phyloP scores from a whole-genome alignment of 2,888 invertebrate genomes.

The Penaeus monodon region DNA sequence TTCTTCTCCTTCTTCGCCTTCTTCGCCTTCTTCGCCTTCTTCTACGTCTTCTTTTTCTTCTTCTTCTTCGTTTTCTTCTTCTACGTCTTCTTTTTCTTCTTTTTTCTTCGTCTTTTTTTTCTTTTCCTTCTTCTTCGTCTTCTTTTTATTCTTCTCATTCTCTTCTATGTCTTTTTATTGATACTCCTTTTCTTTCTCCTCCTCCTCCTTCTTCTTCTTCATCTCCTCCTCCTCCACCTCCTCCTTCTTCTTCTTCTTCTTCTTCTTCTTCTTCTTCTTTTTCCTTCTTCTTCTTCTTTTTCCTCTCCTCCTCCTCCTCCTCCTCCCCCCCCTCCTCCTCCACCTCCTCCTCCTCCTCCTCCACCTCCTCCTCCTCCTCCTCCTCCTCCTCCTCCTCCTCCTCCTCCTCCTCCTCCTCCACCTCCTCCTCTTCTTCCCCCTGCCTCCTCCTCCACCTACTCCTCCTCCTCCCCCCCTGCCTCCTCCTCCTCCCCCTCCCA shows the following conservation, averaged over 20 bases:
- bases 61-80: too few species aligned
- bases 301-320: neutral
- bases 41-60: too few species aligned
- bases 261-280: neutral
- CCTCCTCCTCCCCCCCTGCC: neutral
- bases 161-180: neutral
- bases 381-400: neutral
- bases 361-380: neutral
- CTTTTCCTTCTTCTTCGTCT: too few species aligned
- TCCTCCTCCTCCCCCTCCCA: fast-evolving
- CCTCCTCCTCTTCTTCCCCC: neutral
- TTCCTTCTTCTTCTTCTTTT: neutral
- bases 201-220: neutral
- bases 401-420: neutral
- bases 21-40: too few species aligned
- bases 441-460: neutral
- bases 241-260: neutral
- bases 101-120: too few species aligned
- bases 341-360: neutral
- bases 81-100: too few species aligned
- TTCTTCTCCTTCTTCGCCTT: too few species aligned
- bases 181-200: neutral
- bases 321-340: neutral
- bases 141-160: too few species aligned
- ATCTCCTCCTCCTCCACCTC: neutral